phyloP scores from a whole-genome alignment of 2,888 invertebrate genomes.

The Capitulum mitella region DNA sequence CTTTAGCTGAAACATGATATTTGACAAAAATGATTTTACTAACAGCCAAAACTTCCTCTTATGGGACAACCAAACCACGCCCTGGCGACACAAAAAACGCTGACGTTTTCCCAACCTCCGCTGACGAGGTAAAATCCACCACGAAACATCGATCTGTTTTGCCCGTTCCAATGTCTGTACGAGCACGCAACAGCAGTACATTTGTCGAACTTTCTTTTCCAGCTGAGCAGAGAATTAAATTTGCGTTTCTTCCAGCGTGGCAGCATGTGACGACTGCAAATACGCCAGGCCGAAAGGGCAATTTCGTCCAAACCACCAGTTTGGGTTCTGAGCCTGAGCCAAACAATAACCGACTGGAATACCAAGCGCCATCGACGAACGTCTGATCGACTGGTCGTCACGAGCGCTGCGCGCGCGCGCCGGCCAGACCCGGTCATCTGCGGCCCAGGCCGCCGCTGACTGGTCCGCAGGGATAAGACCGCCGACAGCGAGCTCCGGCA shows the following conservation, averaged over 20 bases:
- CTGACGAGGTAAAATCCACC: not conserved
- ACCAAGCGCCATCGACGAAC: slow-evolving; percentile 1
- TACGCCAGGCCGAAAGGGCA: not conserved
- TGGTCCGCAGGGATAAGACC: too few species aligned
- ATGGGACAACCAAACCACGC: not conserved
- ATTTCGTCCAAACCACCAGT: not conserved
- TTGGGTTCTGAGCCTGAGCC: not conserved
- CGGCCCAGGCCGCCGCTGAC: too few species aligned
- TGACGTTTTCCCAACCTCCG: not conserved
- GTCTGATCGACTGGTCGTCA: not conserved
- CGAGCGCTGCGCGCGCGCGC: too few species aligned
- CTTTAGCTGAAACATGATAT: not conserved
- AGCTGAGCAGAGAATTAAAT: not conserved
- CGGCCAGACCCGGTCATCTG: too few species aligned
- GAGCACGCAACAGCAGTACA: not conserved
- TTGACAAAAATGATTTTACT: not conserved
- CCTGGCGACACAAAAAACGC: not conserved
- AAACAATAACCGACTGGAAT: not conserved
- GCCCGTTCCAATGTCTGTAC: not conserved
- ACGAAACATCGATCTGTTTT: not conserved
- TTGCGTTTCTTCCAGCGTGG: not conserved
- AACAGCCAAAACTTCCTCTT: not conserved
- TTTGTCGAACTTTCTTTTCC: not conserved
- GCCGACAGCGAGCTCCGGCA: too few species aligned
- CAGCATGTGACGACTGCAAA: not conserved